A percentile compares a stretch with the other conserved stretches of the same genome.
phyloP scores from a whole-genome alignment of 2,113 vertebrate genomes.

The Mystacornis crossleyi region DNA sequence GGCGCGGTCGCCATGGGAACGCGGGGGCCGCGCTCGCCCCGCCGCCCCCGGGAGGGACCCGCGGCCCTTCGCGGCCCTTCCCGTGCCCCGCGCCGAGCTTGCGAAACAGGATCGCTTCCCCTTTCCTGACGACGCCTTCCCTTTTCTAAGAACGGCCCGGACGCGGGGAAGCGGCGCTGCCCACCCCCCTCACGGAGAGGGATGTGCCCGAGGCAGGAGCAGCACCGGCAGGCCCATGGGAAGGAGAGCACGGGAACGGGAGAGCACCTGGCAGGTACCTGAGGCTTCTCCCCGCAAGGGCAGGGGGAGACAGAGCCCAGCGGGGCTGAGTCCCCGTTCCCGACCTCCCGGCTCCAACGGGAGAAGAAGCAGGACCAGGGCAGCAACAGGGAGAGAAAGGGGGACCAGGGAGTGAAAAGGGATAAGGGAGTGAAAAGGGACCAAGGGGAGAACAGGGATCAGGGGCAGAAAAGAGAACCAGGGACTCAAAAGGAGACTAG shows the following conservation, averaged over 20 bases:
- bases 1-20: conserved; percentile 12
- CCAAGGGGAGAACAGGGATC: too few relatives aligned
- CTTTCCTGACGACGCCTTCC: not conserved
- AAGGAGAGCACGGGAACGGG: not conserved
- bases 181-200: not conserved
- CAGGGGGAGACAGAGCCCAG: not conserved
- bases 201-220: not conserved
- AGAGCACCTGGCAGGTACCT: not conserved
- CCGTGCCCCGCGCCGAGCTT: not conserved
- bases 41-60: not conserved
- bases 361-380: not conserved
- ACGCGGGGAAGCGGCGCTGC: not conserved
- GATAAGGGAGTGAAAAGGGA: not conserved
- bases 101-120: not conserved
- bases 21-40: not conserved
- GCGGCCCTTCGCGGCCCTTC: not conserved
- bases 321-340: too few relatives aligned
- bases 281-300: not conserved
- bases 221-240: not conserved
- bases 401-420: too few relatives aligned
- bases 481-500: not conserved
- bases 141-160: not conserved
- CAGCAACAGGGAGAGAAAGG: not conserved
- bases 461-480: not conserved
- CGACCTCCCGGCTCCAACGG: not conserved